Percentiles rank a stretch among this genome's conserved stretches.
Conservation (phyloP, 2,888 invertebrate genomes). For the Drosophila hamatofila region DNA sequence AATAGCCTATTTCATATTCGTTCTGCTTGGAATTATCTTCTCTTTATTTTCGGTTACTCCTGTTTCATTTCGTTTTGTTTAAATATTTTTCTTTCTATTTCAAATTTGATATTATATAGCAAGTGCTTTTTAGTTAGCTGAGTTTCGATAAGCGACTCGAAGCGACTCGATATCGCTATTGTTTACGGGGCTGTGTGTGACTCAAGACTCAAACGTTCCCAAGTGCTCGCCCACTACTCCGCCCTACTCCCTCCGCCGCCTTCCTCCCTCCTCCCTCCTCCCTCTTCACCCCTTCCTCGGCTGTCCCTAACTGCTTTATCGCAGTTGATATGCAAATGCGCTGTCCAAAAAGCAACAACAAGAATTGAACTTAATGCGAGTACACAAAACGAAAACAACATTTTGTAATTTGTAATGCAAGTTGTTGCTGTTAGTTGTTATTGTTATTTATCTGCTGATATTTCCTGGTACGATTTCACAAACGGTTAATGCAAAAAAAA, state of each 20-base stretch:
- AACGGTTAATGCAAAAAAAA: conserved; percentile 53
- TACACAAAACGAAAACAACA: conserved; percentile 60
- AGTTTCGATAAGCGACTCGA: conserved; percentile 49
- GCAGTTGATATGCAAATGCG: conserved; percentile 72
- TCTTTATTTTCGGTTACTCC: not conserved
- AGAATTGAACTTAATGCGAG: conserved; percentile 46
- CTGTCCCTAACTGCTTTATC: conserved; percentile 19
- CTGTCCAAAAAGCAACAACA: conserved; percentile 62
- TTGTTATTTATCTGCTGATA: conserved; percentile 76
- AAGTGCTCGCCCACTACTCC: not conserved
- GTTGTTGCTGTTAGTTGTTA: conserved; percentile 55
- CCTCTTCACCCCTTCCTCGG: no score
- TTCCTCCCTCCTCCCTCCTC: not conserved
- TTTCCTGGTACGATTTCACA: conserved; percentile 74
- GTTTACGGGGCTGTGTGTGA: conserved; percentile 45
- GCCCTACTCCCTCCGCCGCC: not conserved
- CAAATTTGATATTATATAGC: conserved; percentile 42
- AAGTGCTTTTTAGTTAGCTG: conserved; percentile 39
- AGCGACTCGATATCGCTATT: conserved; percentile 51
- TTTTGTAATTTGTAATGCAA: conserved; percentile 73
- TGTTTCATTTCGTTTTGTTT: conserved; percentile 9
- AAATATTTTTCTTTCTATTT: conserved; percentile 21
- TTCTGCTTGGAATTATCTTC: conserved; percentile 8
- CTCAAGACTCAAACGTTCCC: conserved; percentile 45
- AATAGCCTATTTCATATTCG: not conserved